A percentile compares a stretch with the other conserved stretches of the same genome.
Conservation (phyloP, 2,888 invertebrate species). For the Drosophila kokeensis region DNA sequence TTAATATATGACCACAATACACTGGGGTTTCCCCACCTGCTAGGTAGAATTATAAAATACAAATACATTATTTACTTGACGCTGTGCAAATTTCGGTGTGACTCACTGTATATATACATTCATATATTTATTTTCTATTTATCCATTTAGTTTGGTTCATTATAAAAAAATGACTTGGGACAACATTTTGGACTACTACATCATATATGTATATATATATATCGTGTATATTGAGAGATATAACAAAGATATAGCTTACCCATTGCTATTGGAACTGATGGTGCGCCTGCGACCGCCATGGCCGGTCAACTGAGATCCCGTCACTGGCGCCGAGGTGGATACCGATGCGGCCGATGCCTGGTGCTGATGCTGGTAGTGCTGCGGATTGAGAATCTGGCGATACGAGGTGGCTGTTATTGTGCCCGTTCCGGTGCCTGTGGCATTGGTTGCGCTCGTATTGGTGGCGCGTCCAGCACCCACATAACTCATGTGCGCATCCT, state of each 20-base stretch:
- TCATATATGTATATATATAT: neutral
- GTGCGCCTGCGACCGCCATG: slow-evolving; percentile 82
- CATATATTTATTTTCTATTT: neutral
- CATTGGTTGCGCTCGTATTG: slow-evolving; percentile 25
- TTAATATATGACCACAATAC: too few species aligned
- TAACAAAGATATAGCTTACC: slow-evolving; percentile 69
- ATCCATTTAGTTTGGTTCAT: neutral
- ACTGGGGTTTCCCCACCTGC: too few species aligned
- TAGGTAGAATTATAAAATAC: too few species aligned
- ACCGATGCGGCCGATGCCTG: slow-evolving; percentile 64
- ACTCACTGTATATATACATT: too few species aligned
- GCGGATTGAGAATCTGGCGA: slow-evolving; percentile 38
- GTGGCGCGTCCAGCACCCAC: slow-evolving; percentile 17
- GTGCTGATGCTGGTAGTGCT: slow-evolving; percentile 48
- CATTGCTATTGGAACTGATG: slow-evolving; percentile 85
- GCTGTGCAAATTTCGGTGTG: too few species aligned
- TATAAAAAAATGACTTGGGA: neutral
- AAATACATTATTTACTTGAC: too few species aligned
- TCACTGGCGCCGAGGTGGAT: slow-evolving; percentile 75
- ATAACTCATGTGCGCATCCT: slow-evolving; percentile 45
- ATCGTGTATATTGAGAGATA: neutral
- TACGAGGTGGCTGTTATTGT: slow-evolving; percentile 1
- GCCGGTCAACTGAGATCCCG: slow-evolving; percentile 70
- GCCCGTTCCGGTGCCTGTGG: slow-evolving; percentile 1
- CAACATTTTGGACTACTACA: neutral